phyloP scores from a whole-genome alignment of 2,888 invertebrate genomes.

The Loripinus fragilis region DNA sequence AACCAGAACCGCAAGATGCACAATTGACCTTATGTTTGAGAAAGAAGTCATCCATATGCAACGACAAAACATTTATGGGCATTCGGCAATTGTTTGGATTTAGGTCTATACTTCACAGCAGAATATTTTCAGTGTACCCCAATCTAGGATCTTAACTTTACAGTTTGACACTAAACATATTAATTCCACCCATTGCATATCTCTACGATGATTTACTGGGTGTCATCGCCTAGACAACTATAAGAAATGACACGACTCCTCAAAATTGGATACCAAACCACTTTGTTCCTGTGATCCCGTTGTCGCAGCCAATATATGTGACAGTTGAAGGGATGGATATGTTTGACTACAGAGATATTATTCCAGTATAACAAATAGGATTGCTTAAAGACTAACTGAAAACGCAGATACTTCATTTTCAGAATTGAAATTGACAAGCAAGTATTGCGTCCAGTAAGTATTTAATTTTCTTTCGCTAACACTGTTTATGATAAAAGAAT shows the following conservation, averaged over 20 bases:
- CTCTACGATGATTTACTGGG: background rate
- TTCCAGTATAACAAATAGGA: too few species aligned
- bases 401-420: too few species aligned
- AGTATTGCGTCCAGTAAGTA: too few species aligned
- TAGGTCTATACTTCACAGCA: constrained; percentile 29
- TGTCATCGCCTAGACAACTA: background rate
- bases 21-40: constrained; percentile 21
- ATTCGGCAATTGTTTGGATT: constrained; percentile 35
- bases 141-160: constrained; percentile 16
- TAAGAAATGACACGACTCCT: constrained; percentile 1
- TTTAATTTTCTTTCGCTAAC: too few species aligned
- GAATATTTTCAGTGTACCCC: constrained; percentile 31
- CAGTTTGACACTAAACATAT: constrained; percentile 18
- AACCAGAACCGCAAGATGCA: background rate
- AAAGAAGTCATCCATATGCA: constrained; percentile 24
- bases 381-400: too few species aligned
- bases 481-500: too few species aligned
- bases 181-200: background rate
- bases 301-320: too few species aligned
- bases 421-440: too few species aligned
- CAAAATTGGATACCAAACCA: constrained; percentile 27
- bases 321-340: too few species aligned
- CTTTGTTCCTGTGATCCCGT: constrained; percentile 22
- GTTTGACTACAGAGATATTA: too few species aligned
- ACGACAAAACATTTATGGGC: constrained; percentile 38